phyloP scores from a whole-genome alignment of 2,888 invertebrate species.

The Dascillus cervinus region DNA sequence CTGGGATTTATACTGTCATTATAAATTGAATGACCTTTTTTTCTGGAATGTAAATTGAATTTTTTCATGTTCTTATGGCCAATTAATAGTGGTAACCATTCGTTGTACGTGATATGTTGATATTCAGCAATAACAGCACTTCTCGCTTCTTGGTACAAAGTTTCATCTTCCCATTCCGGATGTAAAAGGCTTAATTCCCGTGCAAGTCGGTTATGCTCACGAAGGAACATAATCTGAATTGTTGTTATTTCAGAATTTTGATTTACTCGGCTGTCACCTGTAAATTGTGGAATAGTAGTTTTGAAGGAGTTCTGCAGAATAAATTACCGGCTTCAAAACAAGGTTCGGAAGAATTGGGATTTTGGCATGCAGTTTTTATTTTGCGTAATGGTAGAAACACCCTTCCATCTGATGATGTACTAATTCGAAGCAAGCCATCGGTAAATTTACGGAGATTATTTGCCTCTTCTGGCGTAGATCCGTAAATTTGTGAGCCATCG shows the following conservation, averaged over 20 bases:
- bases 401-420: conserved; percentile 1
- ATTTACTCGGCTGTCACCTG: conserved; percentile 70
- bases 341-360: conserved; percentile 1
- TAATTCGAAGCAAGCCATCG: no score
- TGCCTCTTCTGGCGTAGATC: neutral
- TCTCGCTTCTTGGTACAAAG: conserved; percentile 63
- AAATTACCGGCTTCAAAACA: conserved; percentile 6
- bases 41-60: conserved; percentile 2
- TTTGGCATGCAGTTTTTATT: neutral
- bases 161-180: conserved; percentile 66
- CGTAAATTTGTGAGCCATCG: conserved; percentile 6
- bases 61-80: conserved; percentile 44
- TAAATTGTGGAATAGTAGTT: neutral
- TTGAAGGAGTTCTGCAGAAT: no score
- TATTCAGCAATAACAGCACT: conserved; percentile 61
- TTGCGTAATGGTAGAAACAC: conserved; percentile 2
- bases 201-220: conserved; percentile 77
- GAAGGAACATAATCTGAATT: conserved; percentile 64
- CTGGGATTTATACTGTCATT: conserved; percentile 50
- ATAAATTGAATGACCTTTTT: conserved; percentile 38
- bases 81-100: conserved; percentile 62
- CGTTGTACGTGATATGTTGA: conserved; percentile 64
- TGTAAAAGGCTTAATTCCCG: conserved; percentile 54
- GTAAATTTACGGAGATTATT: conserved; percentile 1
- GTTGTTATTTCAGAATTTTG: conserved; percentile 68